Base-by-base conservation (phyloP, 1,140 invertebrate genomes). In the Mizuhopecten yessoensis region DNA sequence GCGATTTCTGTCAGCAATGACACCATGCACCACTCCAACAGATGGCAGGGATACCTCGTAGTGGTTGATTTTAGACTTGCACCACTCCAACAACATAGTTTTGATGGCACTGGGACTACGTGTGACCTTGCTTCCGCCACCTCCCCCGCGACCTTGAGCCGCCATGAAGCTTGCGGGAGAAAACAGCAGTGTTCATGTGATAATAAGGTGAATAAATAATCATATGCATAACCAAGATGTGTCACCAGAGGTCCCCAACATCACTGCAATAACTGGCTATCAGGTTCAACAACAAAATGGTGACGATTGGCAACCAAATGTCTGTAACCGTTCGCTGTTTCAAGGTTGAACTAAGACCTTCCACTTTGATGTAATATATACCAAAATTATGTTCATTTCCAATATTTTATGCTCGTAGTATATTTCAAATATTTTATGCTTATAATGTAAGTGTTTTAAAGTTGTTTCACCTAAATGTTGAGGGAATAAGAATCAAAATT, bases 71-170 rank as follows among this genome's bases (percentile, higher is more conserved):
- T 99, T 99, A 97, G 98, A 98, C 97, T 98, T 98, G 97, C 98
- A 99, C 99, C 99, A 99, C 96, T 98, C 97, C 96, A 99, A 97
- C 95, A 99, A 97, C 97, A 99, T 98, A 96, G 99, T 98, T 98
- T 99, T 99, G 97, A 99, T 99, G 97, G 98, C 98, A 96, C 97
- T 98, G 93, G 98, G 98, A 97, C 98, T 98, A 96, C 98, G 93
- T 23, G 92, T 93, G 90, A 96, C 93, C 9, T 88, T 93, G 34
- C 93, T 87, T 33, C 93, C 94, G n/a, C 91, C 92, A 87, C 93
- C 91, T 88, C 88, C n/a, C 29, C 90, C 87, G 34, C 49, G 57
- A 36, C 90, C 90, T 57, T 89, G 91, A 34, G 89, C 87, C 36
- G 93, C 90, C 75, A 87, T 75, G 92, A 92, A 88, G 88, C 91